Conservation (phyloP, 2,113 vertebrate species). For the Antechinus stuartii region DNA sequence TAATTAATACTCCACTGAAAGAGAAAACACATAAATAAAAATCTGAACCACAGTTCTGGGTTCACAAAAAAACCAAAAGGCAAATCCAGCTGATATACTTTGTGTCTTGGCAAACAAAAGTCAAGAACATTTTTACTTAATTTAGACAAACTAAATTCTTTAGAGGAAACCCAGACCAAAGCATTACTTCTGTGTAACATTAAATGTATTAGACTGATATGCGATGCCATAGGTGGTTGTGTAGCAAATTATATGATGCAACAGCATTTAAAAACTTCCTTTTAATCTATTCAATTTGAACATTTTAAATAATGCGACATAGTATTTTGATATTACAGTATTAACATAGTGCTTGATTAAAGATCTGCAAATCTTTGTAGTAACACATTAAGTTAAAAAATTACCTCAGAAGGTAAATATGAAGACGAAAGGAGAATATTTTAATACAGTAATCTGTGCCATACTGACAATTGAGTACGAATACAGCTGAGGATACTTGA, state of each 20-base stretch:
- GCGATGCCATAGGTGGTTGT: slow-evolving; percentile 67
- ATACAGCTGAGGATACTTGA: slow-evolving; percentile 83
- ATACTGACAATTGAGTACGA: slow-evolving; percentile 81
- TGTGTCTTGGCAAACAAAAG: slow-evolving; percentile 44
- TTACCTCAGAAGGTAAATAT: slow-evolving; percentile 81
- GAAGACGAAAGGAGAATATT: slow-evolving; percentile 79
- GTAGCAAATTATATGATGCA: slow-evolving; percentile 80
- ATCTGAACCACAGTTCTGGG: slow-evolving; percentile 77
- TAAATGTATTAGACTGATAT: slow-evolving; percentile 73
- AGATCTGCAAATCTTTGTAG: slow-evolving; percentile 81
- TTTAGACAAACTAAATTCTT: slow-evolving; percentile 61
- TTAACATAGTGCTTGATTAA: slow-evolving; percentile 86
- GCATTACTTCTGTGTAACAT: slow-evolving; percentile 65
- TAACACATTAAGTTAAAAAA: slow-evolving; percentile 83
- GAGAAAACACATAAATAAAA: slow-evolving; percentile 66
- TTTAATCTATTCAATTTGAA: slow-evolving; percentile 82
- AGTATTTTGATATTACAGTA: slow-evolving; percentile 83
- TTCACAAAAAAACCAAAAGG: slow-evolving; percentile 61
- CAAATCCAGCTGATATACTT: slow-evolving; percentile 57
- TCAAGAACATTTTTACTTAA: slow-evolving; percentile 60
- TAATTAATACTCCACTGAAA: slow-evolving; percentile 79
- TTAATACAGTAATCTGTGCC: slow-evolving; percentile 81
- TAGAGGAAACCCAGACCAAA: slow-evolving; percentile 73
- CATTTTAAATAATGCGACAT: slow-evolving; percentile 83
- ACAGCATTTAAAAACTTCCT: slow-evolving; percentile 74